Evolutionary conservation across 1,140 invertebrate species (phyloP), one percentile per base, ranked within the genome.

Genomic region (Tachypleus tridentatus): DNA sequence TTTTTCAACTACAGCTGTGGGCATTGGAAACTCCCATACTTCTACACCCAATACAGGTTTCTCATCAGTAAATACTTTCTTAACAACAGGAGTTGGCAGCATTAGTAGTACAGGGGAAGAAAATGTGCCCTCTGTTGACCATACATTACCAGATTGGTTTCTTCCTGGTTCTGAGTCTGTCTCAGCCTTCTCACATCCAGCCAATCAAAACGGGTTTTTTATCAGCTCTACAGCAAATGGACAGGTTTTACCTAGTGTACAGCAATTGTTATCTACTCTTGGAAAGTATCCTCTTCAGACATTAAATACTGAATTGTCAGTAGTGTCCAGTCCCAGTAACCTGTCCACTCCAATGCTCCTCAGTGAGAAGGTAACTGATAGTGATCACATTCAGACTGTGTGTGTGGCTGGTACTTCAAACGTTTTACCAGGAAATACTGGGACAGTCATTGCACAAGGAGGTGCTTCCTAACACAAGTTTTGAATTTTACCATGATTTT

Each of bases 381-480:
- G 63, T 57, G 63, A 68, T 52, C 66, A 59, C 49, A n/a, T 67
- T 10, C 66, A 67, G 53, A 63, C 60, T 51, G 47, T 66, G 63
- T 60, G 52, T 61, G 63, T 64, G 59, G 61, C 66, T 48, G 64
- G 62, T 64, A 60, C 58, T 63, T 59, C 66, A 60, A 56, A 60
- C 67, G 47, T 65, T 68, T 57, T 64, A 68, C 53, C 67, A 68
- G 49, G 58, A 63, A 57, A 65, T 50, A 10, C 54, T 60, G 60
- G 63, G 61, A 9, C 63, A 64, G 64, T 68, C 29, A 68, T 68
- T 53, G 67, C 64, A 5, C 67, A 68, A 56, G 67, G 65, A 65
- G 67, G 67, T 56, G 67, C 67, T 65, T 68, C 67, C 67, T 68
- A 68, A 64, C 67, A 68, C 10, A 10, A 10, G 54, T 57, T 11